These are phyloP conservation scores for Nephrotoma appendiculata DNA, from an alignment of 2,888 invertebrate species.

Conservation along the genomic window DNA sequence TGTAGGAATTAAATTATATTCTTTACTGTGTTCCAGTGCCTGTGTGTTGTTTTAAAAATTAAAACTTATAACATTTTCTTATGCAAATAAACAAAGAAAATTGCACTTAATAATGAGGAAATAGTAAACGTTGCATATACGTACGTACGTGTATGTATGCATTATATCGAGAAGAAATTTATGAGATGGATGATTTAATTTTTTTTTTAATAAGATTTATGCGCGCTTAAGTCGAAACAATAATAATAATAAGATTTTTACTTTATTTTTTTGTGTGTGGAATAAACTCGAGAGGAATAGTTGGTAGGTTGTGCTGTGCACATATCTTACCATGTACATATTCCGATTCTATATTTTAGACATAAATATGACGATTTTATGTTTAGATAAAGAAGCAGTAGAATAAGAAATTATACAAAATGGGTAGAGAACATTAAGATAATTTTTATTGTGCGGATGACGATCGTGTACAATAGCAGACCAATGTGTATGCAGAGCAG, in stretches of 20 bases:
- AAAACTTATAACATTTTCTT: neutral
- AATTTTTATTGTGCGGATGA: neutral
- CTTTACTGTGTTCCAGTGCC: neutral
- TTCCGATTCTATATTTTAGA: neutral
- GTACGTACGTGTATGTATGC: neutral
- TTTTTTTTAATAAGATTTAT: neutral
- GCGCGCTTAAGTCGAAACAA: neutral
- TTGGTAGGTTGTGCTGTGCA: neutral
- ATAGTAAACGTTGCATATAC: neutral
- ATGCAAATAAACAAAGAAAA: neutral
- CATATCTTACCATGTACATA: neutral
- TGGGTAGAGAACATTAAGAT: neutral
- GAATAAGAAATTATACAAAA: neutral
- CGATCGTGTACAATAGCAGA: neutral
- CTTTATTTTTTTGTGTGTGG: neutral
- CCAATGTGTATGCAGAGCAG: neutral
- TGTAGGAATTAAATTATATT: neutral
- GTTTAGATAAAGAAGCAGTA: neutral
- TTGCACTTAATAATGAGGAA: neutral
- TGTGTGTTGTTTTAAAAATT: neutral
- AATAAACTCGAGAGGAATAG: neutral
- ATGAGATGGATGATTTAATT: neutral
- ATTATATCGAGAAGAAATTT: neutral
- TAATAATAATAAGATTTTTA: neutral
- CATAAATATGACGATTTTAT: neutral